Evolutionary conservation across 2,797 vertebrate species (phyloP), one percentile per base, ranked within the genome.

Genomic region (Tarsius wallacei): DNA sequence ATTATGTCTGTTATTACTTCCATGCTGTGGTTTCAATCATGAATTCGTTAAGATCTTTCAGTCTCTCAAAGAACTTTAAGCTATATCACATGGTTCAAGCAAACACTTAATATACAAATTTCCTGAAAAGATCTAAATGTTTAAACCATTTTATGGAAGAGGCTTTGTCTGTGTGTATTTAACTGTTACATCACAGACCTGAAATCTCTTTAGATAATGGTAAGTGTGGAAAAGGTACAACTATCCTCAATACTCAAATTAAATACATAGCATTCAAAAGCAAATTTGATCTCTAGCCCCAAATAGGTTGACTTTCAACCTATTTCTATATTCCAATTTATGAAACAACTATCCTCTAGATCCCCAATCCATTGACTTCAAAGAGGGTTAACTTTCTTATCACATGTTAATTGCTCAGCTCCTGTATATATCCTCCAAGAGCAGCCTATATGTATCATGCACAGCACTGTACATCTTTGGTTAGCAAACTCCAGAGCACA

Each of bases 401-500:
- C 12, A 3, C 21, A 33, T 1, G 3, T 8, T 64, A 87, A 93
- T 91, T 97, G n/a, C 12, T 80, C 55, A 42, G 6, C 22, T 87
- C 33, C 33, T 33, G 0, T 81, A 57, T 26, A 26, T 17, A 81
- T 86, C 49, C 28, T 59, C 1, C 0, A 0, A 80, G 4, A 28
- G 9, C 14, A 57, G 16, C 17, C 33, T 96, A 8, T 36, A 81
- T 3, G 6, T 7, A 0, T 0, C 1, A 84, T 93, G 93, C 64
- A 98, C 80, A 11, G 1, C 66, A 59, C 4, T 49, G 6, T 15
- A 94, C 53, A 57, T 74, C 97, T 96, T 80, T 47, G 84, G 68
- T 97, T 96, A 96, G 36, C 21, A 94, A 74, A 97, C 16, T 28
- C 47, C 68, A 90, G 88, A 88, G n/a, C 2, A 84, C 64, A 87